Base-by-base conservation (phyloP, 2,113 vertebrate species). In the Hippocampus comes region DNA sequence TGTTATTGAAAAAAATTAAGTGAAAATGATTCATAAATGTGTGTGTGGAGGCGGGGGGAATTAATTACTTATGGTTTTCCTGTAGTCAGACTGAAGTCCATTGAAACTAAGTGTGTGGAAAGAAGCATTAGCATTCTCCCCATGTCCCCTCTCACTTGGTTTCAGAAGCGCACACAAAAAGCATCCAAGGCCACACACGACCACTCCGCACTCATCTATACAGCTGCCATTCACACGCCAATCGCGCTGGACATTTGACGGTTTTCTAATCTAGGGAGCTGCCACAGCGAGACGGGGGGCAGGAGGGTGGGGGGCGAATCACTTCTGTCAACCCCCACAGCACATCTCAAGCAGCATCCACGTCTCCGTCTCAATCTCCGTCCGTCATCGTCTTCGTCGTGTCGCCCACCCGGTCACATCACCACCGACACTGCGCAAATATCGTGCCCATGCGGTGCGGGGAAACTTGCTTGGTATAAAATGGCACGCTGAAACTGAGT, bases 201-300 rank as follows among this genome's bases (percentile, higher is more conserved):
- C 72, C 81, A 78, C 78, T 86, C 88, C 74, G 21, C 55, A 75
- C 84, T 82, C 87, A 86, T 89, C 84, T 84, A 78, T 86, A 81
- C 83, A 87, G 86, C 84, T 89, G 90, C 87, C 88, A 88, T 89
- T 89, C 89, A 88, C 83, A 86, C 75, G 87, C 67, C 68, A 81
- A 86, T 83, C 81, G 86, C 78, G 74, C 68, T 68, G 75, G 88
- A 89, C 89, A 48, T 91, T 88, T 90, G 89, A 91, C 86, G 84
- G 87, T 87, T 91, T 89, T 91, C 88, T 90, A 88, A 89, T 90
- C 90, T 90, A 68, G n/a, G 68, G 15, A 79, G 78, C 90, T 91
- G 89, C 89, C 86, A 89, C 77, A 34, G 72, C 80, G 82, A 90
- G 90, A 88, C 81, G 87, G 88, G 88, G 84, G 34, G 34, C 5